phyloP scores from a whole-genome alignment of 2,113 vertebrate genomes.

The Caracal caracal region DNA sequence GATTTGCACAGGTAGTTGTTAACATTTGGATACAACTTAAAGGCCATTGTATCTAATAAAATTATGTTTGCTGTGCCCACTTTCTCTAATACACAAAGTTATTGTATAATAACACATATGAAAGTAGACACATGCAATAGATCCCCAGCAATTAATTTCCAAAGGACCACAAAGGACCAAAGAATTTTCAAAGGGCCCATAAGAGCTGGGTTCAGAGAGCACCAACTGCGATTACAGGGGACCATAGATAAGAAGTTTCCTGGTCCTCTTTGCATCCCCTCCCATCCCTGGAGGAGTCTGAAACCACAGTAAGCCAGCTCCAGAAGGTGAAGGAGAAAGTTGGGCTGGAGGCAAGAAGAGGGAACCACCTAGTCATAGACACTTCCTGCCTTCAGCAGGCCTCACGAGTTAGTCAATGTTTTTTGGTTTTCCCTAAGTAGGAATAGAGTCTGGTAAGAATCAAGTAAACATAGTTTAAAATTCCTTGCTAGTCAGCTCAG shows the following conservation, averaged over 20 bases:
- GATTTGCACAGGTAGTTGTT: background rate
- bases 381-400: background rate
- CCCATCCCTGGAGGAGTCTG: background rate
- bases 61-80: background rate
- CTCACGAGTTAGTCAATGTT: background rate
- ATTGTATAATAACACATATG: background rate
- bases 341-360: background rate
- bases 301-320: background rate
- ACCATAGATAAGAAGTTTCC: background rate
- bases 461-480: background rate
- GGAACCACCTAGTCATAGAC: background rate
- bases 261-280: background rate
- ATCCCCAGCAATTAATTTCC: background rate
- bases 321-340: background rate
- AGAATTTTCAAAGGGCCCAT: background rate
- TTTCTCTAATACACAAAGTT: background rate
- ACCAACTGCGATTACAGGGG: background rate
- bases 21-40: slow-evolving; percentile 29
- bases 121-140: background rate
- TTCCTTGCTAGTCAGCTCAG: background rate
- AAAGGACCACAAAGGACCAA: no score
- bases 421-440: background rate
- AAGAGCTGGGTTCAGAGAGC: background rate
- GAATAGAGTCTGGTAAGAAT: background rate
- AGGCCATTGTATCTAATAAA: background rate